A percentile compares a stretch with the other conserved stretches of the same genome.
These are phyloP conservation scores for Drosophila neutralis DNA, from an alignment of 2,888 invertebrate genomes.

Conservation along the genomic window DNA sequence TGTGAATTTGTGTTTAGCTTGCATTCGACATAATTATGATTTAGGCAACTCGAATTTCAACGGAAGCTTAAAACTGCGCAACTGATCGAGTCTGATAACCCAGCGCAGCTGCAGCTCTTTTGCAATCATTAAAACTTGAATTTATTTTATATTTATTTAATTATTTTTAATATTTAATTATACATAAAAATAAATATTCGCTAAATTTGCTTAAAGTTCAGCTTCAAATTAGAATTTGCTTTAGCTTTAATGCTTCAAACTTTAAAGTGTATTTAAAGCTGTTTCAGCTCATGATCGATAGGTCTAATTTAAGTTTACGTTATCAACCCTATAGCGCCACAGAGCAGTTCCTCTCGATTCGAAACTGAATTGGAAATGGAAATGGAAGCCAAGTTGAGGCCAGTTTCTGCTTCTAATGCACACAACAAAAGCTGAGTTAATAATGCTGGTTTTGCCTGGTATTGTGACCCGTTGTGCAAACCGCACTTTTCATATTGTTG, in stretches of 20 bases:
- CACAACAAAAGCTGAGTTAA: constrained; percentile 55
- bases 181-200: too few species aligned
- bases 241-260: not conserved
- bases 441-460: constrained; percentile 28
- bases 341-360: constrained; percentile 27
- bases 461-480: constrained; percentile 49
- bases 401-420: constrained; percentile 46
- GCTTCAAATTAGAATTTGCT: not conserved
- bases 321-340: constrained; percentile 45
- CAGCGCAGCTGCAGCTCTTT: not conserved
- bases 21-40: constrained; percentile 35
- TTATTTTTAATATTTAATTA: not conserved
- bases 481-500: constrained; percentile 18
- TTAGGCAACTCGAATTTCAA: constrained; percentile 26
- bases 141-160: not conserved
- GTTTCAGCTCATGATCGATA: not conserved
- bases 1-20: constrained; percentile 54
- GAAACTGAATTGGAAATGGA: constrained; percentile 61
- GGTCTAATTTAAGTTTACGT: not conserved
- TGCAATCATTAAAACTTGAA: not conserved
- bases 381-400: constrained; percentile 29
- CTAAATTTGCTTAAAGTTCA: not conserved
- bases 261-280: not conserved
- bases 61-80: not conserved
- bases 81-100: not conserved